phyloP scores from a whole-genome alignment of 1,140 invertebrate species.

The Pseudomyrmex flavicornis region DNA sequence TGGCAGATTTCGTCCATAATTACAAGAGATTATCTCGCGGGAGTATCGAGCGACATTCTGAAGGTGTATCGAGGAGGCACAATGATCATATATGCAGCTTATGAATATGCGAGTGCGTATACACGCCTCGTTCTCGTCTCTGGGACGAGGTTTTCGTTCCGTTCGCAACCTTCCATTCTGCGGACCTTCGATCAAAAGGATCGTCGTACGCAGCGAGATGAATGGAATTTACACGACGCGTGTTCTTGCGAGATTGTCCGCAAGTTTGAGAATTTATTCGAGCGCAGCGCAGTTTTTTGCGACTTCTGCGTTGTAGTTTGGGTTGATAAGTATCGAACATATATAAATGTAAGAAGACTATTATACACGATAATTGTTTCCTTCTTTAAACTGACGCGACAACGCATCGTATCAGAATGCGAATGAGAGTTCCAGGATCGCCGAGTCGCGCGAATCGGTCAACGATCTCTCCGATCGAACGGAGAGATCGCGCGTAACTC shows the following conservation, averaged over 20 bases:
- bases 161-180: slow-evolving; percentile 33
- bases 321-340: too few relatives aligned
- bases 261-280: too few relatives aligned
- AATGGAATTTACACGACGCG: slow-evolving; percentile 34
- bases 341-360: too few relatives aligned
- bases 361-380: neutral
- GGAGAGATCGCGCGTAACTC: slow-evolving; percentile 69
- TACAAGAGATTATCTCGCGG: slow-evolving; percentile 17
- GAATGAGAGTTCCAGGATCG: slow-evolving; percentile 9
- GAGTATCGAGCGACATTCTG: slow-evolving; percentile 17
- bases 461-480: slow-evolving; percentile 62
- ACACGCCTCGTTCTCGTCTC: slow-evolving; percentile 16
- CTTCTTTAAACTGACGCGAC: neutral
- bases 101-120: slow-evolving; percentile 49
- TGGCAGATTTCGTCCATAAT: slow-evolving; percentile 50
- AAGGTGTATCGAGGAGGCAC: slow-evolving; percentile 23
- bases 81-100: slow-evolving; percentile 32
- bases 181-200: slow-evolving; percentile 17
- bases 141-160: slow-evolving; percentile 24
- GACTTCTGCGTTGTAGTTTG: too few relatives aligned
- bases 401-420: neutral
- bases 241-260: neutral
- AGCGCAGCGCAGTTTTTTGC: too few relatives aligned
- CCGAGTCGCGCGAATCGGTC: slow-evolving; percentile 37
- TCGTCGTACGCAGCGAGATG: slow-evolving; percentile 19